Evolutionary conservation across 2,888 invertebrate genomes (phyloP).

Genomic region (Rosalia funebris): DNA sequence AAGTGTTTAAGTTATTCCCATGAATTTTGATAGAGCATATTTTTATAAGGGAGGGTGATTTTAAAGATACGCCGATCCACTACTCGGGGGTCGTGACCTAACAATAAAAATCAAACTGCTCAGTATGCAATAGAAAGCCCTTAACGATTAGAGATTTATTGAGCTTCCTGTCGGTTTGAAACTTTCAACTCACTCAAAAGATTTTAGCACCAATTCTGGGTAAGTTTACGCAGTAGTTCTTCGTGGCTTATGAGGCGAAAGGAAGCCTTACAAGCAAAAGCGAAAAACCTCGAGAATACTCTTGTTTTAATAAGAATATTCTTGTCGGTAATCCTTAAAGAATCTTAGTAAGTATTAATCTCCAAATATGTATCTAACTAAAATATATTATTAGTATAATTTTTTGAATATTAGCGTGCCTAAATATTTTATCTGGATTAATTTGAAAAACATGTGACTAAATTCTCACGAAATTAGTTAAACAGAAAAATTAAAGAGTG

Average conservation of each 20-base stretch:
- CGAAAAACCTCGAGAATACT: no score
- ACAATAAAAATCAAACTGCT: slow-evolving; percentile 54
- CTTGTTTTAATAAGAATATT: no score
- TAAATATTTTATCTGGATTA: no score
- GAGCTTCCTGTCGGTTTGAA: slow-evolving; percentile 48
- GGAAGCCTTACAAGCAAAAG: background rate
- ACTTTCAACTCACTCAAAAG: slow-evolving; percentile 44
- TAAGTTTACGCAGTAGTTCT: slow-evolving; percentile 43
- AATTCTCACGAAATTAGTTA: no score
- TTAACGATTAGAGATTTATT: slow-evolving; percentile 58
- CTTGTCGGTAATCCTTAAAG: no score
- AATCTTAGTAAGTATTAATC: no score
- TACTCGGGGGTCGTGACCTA: slow-evolving; percentile 41
- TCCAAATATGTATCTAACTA: no score
- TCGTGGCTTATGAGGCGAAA: slow-evolving; percentile 46
- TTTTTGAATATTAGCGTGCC: no score
- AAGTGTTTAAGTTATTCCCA: slow-evolving; percentile 29
- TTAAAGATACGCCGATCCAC: slow-evolving; percentile 35
- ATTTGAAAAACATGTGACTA: no score
- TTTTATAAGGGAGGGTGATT: slow-evolving; percentile 31
- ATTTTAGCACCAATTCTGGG: slow-evolving; percentile 45
- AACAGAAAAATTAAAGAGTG: no score
- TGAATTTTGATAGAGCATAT: slow-evolving; percentile 46
- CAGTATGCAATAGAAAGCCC: slow-evolving; percentile 55
- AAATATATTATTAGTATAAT: no score